phyloP scores from a whole-genome alignment of 2,888 invertebrate species.

The Lepidochitona cinerea region DNA sequence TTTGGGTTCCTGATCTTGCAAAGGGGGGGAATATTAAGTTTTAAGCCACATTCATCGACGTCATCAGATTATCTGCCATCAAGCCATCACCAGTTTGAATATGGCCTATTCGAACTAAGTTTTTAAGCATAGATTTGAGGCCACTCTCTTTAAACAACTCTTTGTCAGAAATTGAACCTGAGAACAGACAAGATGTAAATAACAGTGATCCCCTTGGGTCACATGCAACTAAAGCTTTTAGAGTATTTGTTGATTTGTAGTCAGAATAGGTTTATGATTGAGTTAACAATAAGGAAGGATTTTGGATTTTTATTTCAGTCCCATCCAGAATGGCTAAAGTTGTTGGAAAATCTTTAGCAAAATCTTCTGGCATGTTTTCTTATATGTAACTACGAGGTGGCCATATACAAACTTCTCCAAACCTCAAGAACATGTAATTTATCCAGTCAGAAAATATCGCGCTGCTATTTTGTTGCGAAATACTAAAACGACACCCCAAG shows the following conservation, averaged over 20 bases:
- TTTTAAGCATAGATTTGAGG: not conserved
- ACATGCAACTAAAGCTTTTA: slow-evolving; percentile 27
- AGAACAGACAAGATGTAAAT: slow-evolving; percentile 21
- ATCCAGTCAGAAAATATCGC: slow-evolving; percentile 25
- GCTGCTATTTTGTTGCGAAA: slow-evolving; percentile 22
- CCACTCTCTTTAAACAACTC: slow-evolving; percentile 12
- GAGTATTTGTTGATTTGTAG: slow-evolving; percentile 34
- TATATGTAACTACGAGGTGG: slow-evolving; percentile 22
- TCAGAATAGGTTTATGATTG: slow-evolving; percentile 37
- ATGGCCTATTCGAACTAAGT: slow-evolving; percentile 1
- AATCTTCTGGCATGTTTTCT: slow-evolving; percentile 26
- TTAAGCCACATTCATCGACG: slow-evolving; percentile 16
- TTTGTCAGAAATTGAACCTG: slow-evolving; percentile 28
- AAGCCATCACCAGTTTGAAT: slow-evolving; percentile 16
- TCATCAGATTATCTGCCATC: slow-evolving; percentile 21
- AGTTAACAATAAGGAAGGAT: slow-evolving; percentile 17
- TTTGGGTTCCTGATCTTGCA: slow-evolving; percentile 14
- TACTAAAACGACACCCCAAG: slow-evolving; percentile 17
- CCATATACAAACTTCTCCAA: slow-evolving; percentile 29
- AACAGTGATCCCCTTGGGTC: slow-evolving; percentile 33
- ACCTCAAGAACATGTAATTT: slow-evolving; percentile 27
- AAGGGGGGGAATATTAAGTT: slow-evolving; percentile 21
- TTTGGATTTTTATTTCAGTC: slow-evolving; percentile 29
- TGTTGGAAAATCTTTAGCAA: slow-evolving; percentile 28
- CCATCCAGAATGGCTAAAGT: slow-evolving; percentile 30